Percentiles rank a stretch among this genome's conserved stretches.
Conservation (phyloP, 2,888 invertebrate species). For the Hermodice carunculata region DNA sequence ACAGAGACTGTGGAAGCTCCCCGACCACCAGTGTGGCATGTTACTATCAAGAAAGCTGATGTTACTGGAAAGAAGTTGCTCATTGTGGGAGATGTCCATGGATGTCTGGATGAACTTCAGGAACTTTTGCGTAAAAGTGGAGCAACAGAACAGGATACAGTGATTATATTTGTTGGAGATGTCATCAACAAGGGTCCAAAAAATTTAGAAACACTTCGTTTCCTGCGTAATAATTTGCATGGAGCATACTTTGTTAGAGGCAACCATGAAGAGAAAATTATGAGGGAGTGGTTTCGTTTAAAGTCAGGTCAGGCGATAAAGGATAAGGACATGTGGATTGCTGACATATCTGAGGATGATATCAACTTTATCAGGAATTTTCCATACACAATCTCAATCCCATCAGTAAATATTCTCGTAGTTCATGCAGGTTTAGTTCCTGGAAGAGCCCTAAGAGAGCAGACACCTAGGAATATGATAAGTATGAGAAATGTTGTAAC, state of each 20-base stretch:
- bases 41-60: too few relatives aligned
- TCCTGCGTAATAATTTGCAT: slow-evolving; percentile 34
- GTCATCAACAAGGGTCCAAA: slow-evolving; percentile 68
- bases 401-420: slow-evolving; percentile 55
- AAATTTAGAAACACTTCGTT: slow-evolving; percentile 54
- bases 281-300: slow-evolving; percentile 10
- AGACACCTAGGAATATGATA: slow-evolving; percentile 55
- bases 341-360: slow-evolving; percentile 52
- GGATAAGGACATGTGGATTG: slow-evolving; percentile 59
- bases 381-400: slow-evolving; percentile 66
- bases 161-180: slow-evolving; percentile 65
- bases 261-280: slow-evolving; percentile 36
- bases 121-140: slow-evolving; percentile 50
- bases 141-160: slow-evolving; percentile 32
- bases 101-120: slow-evolving; percentile 65
- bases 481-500: slow-evolving; percentile 64
- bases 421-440: slow-evolving; percentile 68
- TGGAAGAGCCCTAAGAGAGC: slow-evolving; percentile 50
- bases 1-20: too few relatives aligned
- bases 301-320: neutral
- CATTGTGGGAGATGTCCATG: slow-evolving; percentile 69
- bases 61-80: slow-evolving; percentile 55
- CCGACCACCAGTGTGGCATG: too few relatives aligned
- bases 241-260: slow-evolving; percentile 25
- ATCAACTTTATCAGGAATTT: slow-evolving; percentile 57